Evolutionary conservation across 2,113 vertebrate genomes (phyloP).

Genomic region (Triplophysa dalaica): DNA sequence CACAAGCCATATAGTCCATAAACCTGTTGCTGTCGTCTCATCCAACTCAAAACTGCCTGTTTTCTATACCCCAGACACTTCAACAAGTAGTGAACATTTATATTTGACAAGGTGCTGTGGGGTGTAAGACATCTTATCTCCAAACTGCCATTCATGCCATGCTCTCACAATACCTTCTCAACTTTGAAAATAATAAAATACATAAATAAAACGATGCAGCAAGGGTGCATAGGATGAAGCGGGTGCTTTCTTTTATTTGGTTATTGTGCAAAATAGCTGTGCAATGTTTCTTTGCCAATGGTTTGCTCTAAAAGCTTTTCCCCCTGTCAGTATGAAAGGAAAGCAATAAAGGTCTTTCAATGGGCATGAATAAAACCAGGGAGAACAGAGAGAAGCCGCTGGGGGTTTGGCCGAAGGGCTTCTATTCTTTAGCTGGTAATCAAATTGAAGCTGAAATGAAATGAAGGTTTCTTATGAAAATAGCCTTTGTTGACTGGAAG

Average conservation of each 20-base stretch:
- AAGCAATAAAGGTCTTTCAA: constrained; percentile 99
- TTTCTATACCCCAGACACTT: constrained; percentile 76
- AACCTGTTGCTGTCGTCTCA: constrained; percentile 2
- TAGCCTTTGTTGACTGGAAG: constrained; percentile 97
- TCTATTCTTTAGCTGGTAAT: constrained; percentile 96
- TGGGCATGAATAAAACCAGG: constrained; percentile 85
- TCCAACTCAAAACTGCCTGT: constrained; percentile 46
- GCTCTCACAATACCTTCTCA: constrained; percentile 75
- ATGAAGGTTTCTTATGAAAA: constrained; percentile 99
- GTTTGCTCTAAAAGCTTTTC: constrained; percentile 98
- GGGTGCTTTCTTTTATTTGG: constrained; percentile 82
- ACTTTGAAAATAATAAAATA: constrained; percentile 64
- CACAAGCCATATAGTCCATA: constrained; percentile 8
- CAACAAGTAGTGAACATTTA: constrained; percentile 86
- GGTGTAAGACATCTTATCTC: constrained; percentile 63
- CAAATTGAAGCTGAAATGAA: constrained; percentile 99
- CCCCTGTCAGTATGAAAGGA: constrained; percentile 94
- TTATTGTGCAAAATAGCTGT: constrained; percentile 92
- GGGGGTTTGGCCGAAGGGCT: constrained; percentile 86
- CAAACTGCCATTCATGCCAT: constrained; percentile 87
- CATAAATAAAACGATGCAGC: constrained; percentile 59
- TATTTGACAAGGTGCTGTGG: constrained; percentile 85
- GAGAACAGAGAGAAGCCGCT: constrained; percentile 76
- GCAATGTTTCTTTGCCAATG: constrained; percentile 96
- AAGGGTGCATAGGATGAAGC: constrained; percentile 65